These are phyloP conservation scores for Drosophila watanabei DNA, from an alignment of 1,140 invertebrate genomes.

Conservation along the genomic window DNA sequence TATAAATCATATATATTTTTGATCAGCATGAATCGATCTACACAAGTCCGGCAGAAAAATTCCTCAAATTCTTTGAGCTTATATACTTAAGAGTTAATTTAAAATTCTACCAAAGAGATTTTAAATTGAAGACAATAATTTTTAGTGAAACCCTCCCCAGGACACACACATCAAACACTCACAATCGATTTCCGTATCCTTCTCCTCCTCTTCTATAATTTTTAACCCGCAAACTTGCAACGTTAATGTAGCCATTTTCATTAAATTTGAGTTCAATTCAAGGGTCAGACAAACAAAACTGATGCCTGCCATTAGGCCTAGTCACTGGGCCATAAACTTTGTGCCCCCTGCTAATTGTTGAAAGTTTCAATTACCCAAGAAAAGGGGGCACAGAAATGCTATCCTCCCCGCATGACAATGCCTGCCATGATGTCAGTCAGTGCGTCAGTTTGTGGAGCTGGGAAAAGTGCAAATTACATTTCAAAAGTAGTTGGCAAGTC, in stretches of 20 bases:
- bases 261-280: constrained; percentile 46
- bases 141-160: neutral
- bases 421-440: constrained; percentile 40
- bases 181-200: neutral
- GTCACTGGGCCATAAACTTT: constrained; percentile 23
- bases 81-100: neutral
- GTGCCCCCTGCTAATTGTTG: constrained; percentile 56
- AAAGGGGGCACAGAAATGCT: constrained; percentile 32
- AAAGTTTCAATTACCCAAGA: constrained; percentile 66
- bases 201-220: neutral
- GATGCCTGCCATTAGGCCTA: constrained; percentile 47
- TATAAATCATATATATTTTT: too few species aligned
- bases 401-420: constrained; percentile 13
- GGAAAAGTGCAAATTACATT: constrained; percentile 59
- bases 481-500: constrained; percentile 70
- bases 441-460: constrained; percentile 44
- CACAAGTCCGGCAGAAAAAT: too few species aligned
- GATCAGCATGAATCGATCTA: too few species aligned
- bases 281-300: constrained; percentile 51
- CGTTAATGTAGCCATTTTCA: constrained; percentile 43
- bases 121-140: neutral
- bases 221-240: constrained; percentile 1
- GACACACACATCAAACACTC: neutral
- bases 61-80: too few species aligned
- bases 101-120: neutral